Percentiles rank a stretch among this genome's conserved stretches.
These are phyloP conservation scores for Tetrao urogallus DNA, from an alignment of 2,113 vertebrate species.

Conservation along the genomic window DNA sequence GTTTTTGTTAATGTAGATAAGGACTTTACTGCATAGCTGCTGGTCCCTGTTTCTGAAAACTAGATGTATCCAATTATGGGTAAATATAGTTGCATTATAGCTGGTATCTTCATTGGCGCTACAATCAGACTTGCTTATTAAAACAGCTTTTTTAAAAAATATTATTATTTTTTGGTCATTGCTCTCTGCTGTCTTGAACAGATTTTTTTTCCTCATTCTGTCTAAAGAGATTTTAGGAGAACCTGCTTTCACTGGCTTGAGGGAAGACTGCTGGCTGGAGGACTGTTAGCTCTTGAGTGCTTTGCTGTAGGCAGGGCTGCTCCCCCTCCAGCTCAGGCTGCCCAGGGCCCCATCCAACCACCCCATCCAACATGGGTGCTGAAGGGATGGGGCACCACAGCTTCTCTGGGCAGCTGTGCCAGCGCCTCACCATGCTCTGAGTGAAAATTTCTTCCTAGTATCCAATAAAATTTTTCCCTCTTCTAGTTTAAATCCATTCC, in stretches of 20 bases:
- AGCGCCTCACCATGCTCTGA: too few species aligned
- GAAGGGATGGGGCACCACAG: too few species aligned
- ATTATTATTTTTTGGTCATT: too few species aligned
- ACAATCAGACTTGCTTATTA: background rate
- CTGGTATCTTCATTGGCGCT: background rate
- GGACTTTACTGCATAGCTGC: background rate
- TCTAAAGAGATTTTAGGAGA: background rate
- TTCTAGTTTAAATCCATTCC: too few species aligned
- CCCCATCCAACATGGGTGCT: too few species aligned
- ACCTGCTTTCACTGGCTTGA: background rate
- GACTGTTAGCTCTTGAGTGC: background rate
- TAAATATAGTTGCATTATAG: background rate
- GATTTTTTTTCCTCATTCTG: background rate
- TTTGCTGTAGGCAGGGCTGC: background rate
- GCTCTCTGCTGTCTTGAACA: too few species aligned
- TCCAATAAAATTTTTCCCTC: too few species aligned
- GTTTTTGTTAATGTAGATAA: background rate
- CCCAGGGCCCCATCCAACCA: too few species aligned
- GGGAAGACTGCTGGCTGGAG: background rate
- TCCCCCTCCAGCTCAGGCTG: too few species aligned
- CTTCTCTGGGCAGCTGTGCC: too few species aligned
- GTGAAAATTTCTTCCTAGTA: too few species aligned
- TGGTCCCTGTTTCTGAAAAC: background rate
- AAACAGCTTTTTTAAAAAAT: background rate
- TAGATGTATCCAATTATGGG: accelerated